Base-by-base conservation (phyloP, 2,797 vertebrate species). In the Microhierax caerulescens region DNA sequence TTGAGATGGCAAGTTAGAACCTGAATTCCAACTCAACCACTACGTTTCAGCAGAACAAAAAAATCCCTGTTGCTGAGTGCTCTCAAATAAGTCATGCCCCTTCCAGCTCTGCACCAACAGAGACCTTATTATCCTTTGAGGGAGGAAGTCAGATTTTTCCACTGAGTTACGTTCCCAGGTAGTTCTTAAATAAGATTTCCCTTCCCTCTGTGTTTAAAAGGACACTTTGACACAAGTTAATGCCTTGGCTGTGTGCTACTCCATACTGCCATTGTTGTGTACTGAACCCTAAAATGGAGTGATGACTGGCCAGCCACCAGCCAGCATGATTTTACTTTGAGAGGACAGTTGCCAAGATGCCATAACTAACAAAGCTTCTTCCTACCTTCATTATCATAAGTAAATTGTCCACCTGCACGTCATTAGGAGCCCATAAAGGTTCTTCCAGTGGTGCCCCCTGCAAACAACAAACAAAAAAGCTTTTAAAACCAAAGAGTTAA, bases 391-490 rank as follows among this genome's bases (percentile, higher is more conserved):
- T 97, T 95, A 96, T 74, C 61, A 27, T 51, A 94, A 95, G 90
- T 76, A 95, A 97, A 91, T 97, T 68, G 7, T 98, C 97, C 95
- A 97, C 97, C 91, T 92, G 95, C 93, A 94, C 60, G 74, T 96
- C 97, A 98, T 91, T 82, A 94, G 97, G 96, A 97, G 97, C 97
- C 97, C 97, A 98, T 98, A 98, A 98, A 98, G 95, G 93, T 97
- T 89, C 95, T 96, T 92, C 93, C 67, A 93, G 85, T 20, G 84
- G 65, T 94, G 84, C 43, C 84, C 96, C 97, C 97, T 98, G 86
- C 30, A 95, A 98, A 72, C 5, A 74, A 94, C 9, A 48, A 43
- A 36, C 41, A 64, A 19, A 20, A 76, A 59, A 22, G 34, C 13
- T 87, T 93, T 92, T 57, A 79, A 51, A 80, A 27, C 32, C 68